phyloP scores from a whole-genome alignment of 1,140 invertebrate genomes.

The Triops cancriformis region DNA sequence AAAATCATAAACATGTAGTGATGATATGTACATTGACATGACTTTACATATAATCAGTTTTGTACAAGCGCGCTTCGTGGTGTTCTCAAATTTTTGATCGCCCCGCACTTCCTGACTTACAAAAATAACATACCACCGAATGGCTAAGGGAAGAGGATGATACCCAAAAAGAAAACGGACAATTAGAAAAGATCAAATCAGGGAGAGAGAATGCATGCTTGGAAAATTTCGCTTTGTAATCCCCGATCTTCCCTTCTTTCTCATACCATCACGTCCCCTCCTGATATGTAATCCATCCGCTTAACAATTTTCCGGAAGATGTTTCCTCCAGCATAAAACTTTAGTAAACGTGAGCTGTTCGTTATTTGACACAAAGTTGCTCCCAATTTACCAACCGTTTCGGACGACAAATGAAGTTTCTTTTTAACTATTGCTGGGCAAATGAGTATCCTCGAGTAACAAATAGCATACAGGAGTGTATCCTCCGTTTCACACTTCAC shows the following conservation, averaged over 20 bases:
- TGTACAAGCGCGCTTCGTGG: background rate
- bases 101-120: background rate
- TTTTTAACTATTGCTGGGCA: background rate
- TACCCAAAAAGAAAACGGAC: background rate
- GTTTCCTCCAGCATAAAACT: background rate
- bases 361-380: background rate
- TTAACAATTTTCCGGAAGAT: background rate
- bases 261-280: background rate
- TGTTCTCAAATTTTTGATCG: background rate
- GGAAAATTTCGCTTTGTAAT: background rate
- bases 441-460: conserved; percentile 5
- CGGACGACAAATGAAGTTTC: background rate
- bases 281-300: background rate
- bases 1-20: conserved; percentile 14
- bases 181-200: background rate
- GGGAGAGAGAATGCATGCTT: background rate
- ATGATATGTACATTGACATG: conserved; percentile 14
- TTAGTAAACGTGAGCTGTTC: background rate
- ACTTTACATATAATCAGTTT: background rate
- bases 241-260: background rate
- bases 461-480: background rate
- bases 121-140: conserved; percentile 7
- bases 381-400: background rate
- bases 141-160: background rate
- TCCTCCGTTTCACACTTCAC: background rate